Percentiles rank a stretch among this genome's conserved stretches.
These are phyloP conservation scores for Aplochiton taeniatus DNA, from an alignment of 2,797 vertebrate species.

Conservation along the genomic window DNA sequence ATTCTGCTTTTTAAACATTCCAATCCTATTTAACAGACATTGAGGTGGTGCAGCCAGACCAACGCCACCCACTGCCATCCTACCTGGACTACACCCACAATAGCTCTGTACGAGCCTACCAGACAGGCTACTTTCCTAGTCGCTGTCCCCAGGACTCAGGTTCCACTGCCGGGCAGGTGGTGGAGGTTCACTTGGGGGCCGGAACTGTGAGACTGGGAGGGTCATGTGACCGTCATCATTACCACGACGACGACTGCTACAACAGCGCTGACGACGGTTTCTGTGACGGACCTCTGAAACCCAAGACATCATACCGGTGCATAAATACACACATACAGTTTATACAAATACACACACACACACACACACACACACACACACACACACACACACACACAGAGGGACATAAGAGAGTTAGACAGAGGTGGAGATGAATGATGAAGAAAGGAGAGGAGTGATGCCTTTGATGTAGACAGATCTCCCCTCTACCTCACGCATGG, in stretches of 20 bases:
- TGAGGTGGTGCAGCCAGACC: slow-evolving; percentile 77
- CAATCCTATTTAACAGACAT: no score
- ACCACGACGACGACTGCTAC: slow-evolving; percentile 52
- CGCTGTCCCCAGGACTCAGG: slow-evolving; percentile 78
- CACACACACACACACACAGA: no score
- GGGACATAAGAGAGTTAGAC: no score
- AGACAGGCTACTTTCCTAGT: slow-evolving; percentile 82
- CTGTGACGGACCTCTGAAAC: slow-evolving; percentile 52
- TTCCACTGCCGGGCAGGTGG: slow-evolving; percentile 65
- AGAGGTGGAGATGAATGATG: no score
- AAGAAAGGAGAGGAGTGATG: no score
- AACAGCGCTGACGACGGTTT: slow-evolving; percentile 40
- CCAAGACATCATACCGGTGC: slow-evolving; percentile 67
- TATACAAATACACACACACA: background rate
- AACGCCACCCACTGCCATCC: slow-evolving; percentile 80
- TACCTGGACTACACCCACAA: slow-evolving; percentile 83
- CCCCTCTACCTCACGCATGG: no score
- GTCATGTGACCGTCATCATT: slow-evolving; percentile 25
- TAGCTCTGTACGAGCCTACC: slow-evolving; percentile 76
- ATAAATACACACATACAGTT: background rate
- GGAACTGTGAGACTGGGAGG: background rate
- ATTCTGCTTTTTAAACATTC: no score
- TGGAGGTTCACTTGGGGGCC: slow-evolving; percentile 76
- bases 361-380: background rate
- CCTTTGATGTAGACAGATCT: no score